phyloP scores from a whole-genome alignment of 1,140 invertebrate genomes.

The Microplitis mediator region DNA sequence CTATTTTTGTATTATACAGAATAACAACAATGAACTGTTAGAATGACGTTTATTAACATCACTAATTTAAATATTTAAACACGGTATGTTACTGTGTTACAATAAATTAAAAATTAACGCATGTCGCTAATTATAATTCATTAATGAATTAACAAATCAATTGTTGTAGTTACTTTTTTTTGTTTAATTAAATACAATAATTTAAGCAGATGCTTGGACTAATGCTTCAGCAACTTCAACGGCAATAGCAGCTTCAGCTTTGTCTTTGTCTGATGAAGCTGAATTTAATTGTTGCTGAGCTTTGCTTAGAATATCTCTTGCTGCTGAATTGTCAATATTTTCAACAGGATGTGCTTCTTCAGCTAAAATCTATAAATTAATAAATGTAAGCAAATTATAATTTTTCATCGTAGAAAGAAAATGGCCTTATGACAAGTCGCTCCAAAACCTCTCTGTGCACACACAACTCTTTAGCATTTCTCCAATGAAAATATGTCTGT shows the following conservation, averaged over 20 bases:
- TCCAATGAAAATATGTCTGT: too few relatives aligned
- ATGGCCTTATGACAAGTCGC: background rate
- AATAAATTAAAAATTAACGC: constrained; percentile 10
- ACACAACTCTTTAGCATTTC: too few relatives aligned
- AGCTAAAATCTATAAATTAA: constrained; percentile 76
- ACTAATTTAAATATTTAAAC: constrained; percentile 19
- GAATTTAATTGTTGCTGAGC: constrained; percentile 83
- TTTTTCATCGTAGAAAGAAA: background rate
- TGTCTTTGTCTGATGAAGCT: constrained; percentile 82
- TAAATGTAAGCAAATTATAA: background rate
- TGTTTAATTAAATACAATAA: constrained; percentile 13
- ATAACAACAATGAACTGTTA: constrained; percentile 23
- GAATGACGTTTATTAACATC: constrained; percentile 8
- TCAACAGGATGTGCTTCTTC: constrained; percentile 95
- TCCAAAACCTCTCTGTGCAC: too few relatives aligned
- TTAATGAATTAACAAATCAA: background rate
- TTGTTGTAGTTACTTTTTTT: too few relatives aligned
- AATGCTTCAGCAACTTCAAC: constrained; percentile 95
- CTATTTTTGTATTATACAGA: constrained; percentile 28
- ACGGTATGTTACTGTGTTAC: background rate
- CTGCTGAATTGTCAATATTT: constrained; percentile 79
- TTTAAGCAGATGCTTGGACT: constrained; percentile 80
- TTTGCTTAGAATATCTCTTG: constrained; percentile 82
- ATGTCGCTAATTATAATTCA: background rate
- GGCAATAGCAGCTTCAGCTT: constrained; percentile 91